Conservation (phyloP, 1,140 invertebrate genomes). For the Cotesia glomerata region DNA sequence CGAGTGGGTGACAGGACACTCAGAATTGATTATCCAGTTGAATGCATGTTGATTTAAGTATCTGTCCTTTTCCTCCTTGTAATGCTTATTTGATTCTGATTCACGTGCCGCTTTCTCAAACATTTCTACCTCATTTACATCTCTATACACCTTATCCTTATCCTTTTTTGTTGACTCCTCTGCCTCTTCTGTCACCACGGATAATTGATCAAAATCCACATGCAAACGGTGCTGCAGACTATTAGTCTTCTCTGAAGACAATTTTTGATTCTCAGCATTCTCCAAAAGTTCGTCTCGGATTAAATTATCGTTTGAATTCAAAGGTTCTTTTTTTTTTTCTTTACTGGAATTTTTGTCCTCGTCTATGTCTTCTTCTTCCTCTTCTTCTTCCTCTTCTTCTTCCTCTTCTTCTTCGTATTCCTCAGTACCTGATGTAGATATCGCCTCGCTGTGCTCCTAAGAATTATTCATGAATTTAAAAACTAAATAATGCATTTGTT, state of each 20-base stretch:
- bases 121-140: slow-evolving; percentile 17
- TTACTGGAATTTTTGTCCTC: slow-evolving; percentile 37
- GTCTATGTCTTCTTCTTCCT: slow-evolving; percentile 47
- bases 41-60: slow-evolving; percentile 19
- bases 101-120: background rate
- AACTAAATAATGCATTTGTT: background rate
- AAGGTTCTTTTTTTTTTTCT: slow-evolving; percentile 23
- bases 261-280: slow-evolving; percentile 55
- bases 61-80: slow-evolving; percentile 1
- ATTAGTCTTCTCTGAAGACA: slow-evolving; percentile 48
- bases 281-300: slow-evolving; percentile 51
- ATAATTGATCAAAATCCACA: slow-evolving; percentile 76
- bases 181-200: slow-evolving; percentile 74
- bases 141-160: slow-evolving; percentile 45
- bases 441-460: slow-evolving; percentile 56
- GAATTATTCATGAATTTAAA: slow-evolving; percentile 41
- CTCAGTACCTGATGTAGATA: slow-evolving; percentile 46
- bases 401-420: slow-evolving; percentile 46
- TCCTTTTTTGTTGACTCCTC: slow-evolving; percentile 57
- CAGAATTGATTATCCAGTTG: slow-evolving; percentile 27
- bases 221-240: slow-evolving; percentile 47
- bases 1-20: slow-evolving; percentile 19
- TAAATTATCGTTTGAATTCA: background rate
- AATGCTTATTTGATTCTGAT: slow-evolving; percentile 17
- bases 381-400: slow-evolving; percentile 48